These are phyloP conservation scores for Ictalurus furcatus DNA, from an alignment of 2,113 vertebrate genomes.

Conservation along the genomic window DNA sequence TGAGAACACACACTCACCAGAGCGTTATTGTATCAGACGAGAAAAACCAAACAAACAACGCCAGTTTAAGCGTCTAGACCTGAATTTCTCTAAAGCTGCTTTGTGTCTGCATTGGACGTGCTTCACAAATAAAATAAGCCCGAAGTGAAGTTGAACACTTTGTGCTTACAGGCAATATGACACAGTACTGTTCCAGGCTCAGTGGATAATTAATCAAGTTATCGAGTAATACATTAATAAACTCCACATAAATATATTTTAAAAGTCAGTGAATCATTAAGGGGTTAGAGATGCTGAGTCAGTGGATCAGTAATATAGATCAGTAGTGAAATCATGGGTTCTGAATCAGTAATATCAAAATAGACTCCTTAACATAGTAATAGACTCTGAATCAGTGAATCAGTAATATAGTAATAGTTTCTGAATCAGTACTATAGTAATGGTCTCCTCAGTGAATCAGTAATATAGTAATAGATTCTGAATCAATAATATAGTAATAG, in stretches of 20 bases:
- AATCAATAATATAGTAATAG: neutral
- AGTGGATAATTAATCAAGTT: too few relatives aligned
- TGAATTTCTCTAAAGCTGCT: too few relatives aligned
- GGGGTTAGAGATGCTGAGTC: neutral
- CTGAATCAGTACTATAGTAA: neutral
- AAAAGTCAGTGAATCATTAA: too few relatives aligned
- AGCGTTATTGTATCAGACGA: neutral
- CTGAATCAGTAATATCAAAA: neutral
- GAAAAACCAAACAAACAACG: neutral
- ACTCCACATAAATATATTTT: too few relatives aligned
- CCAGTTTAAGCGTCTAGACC: neutral
- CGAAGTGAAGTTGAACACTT: too few relatives aligned
- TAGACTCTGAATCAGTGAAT: neutral
- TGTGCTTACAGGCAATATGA: too few relatives aligned
- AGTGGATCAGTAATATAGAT: neutral
- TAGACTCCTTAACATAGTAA: neutral
- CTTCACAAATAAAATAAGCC: too few relatives aligned
- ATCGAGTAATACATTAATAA: neutral
- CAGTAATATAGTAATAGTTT: neutral
- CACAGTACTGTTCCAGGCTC: too few relatives aligned
- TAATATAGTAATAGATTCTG: neutral
- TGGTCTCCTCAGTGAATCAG: neutral
- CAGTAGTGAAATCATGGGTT: neutral
- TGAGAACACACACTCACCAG: neutral
- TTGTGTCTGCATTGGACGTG: too few relatives aligned